Percentiles rank a stretch among this genome's conserved stretches.
Conservation (phyloP, 1,140 invertebrate species). For the Nasonia longicornis region DNA sequence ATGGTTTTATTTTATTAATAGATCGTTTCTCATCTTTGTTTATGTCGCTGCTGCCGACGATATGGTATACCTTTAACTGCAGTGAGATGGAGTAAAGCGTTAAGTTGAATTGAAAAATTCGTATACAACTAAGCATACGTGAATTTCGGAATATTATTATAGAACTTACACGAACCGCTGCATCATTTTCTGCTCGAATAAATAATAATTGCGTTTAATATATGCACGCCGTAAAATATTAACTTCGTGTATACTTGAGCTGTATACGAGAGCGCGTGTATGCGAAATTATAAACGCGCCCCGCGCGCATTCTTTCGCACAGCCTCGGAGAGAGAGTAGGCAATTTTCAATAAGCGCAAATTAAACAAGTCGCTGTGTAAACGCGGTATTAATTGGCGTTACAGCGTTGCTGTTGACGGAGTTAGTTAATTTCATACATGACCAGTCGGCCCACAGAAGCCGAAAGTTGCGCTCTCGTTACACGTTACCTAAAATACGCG, state of each 20-base stretch:
- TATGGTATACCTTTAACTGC: not conserved
- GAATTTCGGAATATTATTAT: no score
- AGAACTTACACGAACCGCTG: no score
- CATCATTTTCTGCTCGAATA: no score
- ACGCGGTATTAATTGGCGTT: slow-evolving; percentile 42
- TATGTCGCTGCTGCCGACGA: slow-evolving; percentile 11
- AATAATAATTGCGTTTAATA: no score
- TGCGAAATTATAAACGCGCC: no score
- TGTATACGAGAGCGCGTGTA: no score
- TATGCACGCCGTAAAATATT: no score
- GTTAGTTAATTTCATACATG: slow-evolving; percentile 46
- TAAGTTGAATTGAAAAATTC: no score
- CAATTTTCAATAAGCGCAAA: slow-evolving; percentile 35
- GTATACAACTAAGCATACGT: no score
- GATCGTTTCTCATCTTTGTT: slow-evolving; percentile 42
- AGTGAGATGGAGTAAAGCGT: not conserved
- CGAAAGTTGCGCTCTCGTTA: slow-evolving; percentile 23
- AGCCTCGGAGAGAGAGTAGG: not conserved
- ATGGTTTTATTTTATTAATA: slow-evolving; percentile 30
- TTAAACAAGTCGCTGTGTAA: slow-evolving; percentile 36
- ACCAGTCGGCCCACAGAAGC: not conserved
- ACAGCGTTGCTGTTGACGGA: slow-evolving; percentile 34
- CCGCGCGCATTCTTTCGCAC: no score
- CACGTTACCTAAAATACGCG: slow-evolving; percentile 32
- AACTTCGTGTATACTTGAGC: no score